Base-by-base conservation (phyloP, 2,113 vertebrate species). In the Himantopus leucocephalus region DNA sequence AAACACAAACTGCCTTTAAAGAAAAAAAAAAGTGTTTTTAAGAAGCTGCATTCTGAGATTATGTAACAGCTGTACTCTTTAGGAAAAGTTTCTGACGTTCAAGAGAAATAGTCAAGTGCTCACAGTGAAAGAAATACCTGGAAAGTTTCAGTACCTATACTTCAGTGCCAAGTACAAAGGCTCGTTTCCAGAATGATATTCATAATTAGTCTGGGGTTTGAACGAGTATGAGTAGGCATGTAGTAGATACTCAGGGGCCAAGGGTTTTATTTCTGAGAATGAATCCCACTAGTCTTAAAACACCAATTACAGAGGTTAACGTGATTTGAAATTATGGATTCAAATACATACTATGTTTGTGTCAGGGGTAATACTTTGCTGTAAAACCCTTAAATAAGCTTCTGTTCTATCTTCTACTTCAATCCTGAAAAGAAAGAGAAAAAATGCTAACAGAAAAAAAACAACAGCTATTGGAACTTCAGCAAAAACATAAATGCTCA, bases 381-480 rank as follows among this genome's bases (percentile, higher is more conserved):
- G 98, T 72, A 99, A 96, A 52, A 98, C 98, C 87, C 97, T 98
- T 77, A 99, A 92, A 50, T 99, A 99, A 87, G 99, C 97, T 82
- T 99, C 99, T 19, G 98, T 98, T 43, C 98, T 96, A 73, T 99
- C 99, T 4, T 99, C 99, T 50, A 99, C 99, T 96, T 99, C 98
- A 50, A 99, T 96, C 98, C 99, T 99, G 88, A 43, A 82, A 77
- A 86, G 45, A 29, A 29, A 80, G 19, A 74, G 3, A 14, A 60
- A 85, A 89, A 91, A 75, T 12, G 8, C 15, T 89, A 74, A 63
- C 23, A 75, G 24, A 24, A 67, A 55, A 47, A 53, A 22, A 50
- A 23, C 18, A 81, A 59, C 39, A 82, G 52, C 35, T 79, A 72
- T 0, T 75, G 37, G 82, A 94, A 84, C 10, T 60, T 81, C 17